Conservation (phyloP, 2,113 vertebrate genomes). For the Podiceps cristatus region DNA sequence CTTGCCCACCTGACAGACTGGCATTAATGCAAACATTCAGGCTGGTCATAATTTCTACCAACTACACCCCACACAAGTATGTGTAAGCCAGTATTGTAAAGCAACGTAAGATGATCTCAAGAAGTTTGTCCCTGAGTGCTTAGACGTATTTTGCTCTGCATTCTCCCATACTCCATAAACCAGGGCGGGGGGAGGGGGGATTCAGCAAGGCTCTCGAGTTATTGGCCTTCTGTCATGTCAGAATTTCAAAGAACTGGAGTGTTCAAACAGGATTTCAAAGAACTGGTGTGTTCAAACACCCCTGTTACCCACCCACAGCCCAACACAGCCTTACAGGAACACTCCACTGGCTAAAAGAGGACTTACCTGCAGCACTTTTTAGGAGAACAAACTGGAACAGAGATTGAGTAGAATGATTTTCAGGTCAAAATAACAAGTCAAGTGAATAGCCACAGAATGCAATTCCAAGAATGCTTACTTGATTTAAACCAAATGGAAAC, state of each 20-base stretch:
- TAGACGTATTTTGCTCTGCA: background rate
- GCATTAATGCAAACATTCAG: background rate
- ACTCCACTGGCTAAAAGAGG: background rate
- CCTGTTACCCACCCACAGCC: rapidly evolving
- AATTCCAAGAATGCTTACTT: background rate
- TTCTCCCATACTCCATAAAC: background rate
- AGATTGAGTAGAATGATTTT: background rate
- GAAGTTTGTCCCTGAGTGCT: background rate
- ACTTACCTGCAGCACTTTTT: background rate
- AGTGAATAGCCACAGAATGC: background rate
- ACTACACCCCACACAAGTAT: background rate
- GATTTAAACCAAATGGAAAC: background rate
- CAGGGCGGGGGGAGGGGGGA: rapidly evolving
- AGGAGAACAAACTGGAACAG: background rate
- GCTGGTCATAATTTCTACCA: background rate
- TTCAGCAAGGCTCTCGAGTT: background rate
- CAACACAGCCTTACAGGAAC: background rate
- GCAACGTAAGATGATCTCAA: background rate
- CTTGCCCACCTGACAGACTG: background rate
- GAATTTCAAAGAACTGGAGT: background rate
- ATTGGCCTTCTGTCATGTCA: rapidly evolving
- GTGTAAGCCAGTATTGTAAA: background rate
- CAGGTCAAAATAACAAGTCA: background rate
- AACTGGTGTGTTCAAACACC: background rate
- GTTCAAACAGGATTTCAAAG: background rate